phyloP scores from a whole-genome alignment of 2,113 vertebrate species.

The Barbus barbus region DNA sequence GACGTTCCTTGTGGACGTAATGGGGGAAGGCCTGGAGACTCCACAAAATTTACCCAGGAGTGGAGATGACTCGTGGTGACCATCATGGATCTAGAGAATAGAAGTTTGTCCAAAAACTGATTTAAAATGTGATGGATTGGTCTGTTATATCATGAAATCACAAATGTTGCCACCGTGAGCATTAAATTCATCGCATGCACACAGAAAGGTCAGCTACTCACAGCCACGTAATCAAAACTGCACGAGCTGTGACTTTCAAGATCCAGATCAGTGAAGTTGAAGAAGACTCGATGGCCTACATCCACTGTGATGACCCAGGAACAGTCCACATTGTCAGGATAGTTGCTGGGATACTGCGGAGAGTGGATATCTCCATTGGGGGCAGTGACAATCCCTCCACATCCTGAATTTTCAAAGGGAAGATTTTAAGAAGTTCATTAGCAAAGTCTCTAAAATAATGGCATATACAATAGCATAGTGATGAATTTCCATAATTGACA shows the following conservation, averaged over 20 bases:
- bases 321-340: slow-evolving; percentile 84
- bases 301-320: slow-evolving; percentile 90
- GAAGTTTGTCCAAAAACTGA: slow-evolving; percentile 29
- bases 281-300: slow-evolving; percentile 76
- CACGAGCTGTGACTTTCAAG: slow-evolving; percentile 77
- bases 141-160: background rate
- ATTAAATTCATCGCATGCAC: background rate
- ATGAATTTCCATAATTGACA: background rate
- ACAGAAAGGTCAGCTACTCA: slow-evolving; percentile 71
- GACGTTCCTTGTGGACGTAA: slow-evolving; percentile 79
- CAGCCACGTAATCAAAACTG: slow-evolving; percentile 78
- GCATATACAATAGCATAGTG: background rate
- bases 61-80: slow-evolving; percentile 65
- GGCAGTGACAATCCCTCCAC: slow-evolving; percentile 86
- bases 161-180: background rate
- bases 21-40: slow-evolving; percentile 61
- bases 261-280: slow-evolving; percentile 89
- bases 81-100: slow-evolving; percentile 81
- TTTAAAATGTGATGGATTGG: background rate
- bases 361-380: slow-evolving; percentile 91
- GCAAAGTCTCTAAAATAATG: background rate
- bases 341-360: slow-evolving; percentile 84
- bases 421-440: background rate
- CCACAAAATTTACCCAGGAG: slow-evolving; percentile 81
- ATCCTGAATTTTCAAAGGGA: slow-evolving; percentile 76